Conservation (phyloP, 2,797 vertebrate species). For the Antrozous pallidus region DNA sequence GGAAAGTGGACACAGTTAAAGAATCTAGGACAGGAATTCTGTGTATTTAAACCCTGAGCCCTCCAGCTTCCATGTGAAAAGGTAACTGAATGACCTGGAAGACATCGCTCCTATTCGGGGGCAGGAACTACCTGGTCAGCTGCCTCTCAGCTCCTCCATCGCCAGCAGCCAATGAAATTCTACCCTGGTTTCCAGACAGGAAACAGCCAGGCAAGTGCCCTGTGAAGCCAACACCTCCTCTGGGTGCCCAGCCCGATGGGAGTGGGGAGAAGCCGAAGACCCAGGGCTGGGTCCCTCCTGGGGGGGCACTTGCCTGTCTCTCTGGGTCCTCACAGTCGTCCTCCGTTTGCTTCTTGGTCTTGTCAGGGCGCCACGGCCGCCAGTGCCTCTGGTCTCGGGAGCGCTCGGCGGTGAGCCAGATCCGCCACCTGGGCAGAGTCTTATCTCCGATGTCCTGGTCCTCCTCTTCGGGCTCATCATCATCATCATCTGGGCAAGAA, state of each 20-base stretch:
- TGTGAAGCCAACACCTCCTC: not conserved
- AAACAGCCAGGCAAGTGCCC: not conserved
- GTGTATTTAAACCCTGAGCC: not conserved
- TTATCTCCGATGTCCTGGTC: constrained; percentile 92
- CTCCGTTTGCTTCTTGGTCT: constrained; percentile 89
- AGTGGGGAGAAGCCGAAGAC: not conserved
- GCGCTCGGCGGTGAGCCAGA: constrained; percentile 92
- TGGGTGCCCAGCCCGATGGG: not conserved
- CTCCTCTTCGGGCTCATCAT: constrained; percentile 88
- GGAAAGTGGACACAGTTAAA: not conserved
- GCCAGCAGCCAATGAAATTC: not conserved
- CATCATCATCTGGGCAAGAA: constrained; percentile 83
- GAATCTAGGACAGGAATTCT: not conserved
- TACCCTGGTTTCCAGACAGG: not conserved
- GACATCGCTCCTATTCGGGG: not conserved
- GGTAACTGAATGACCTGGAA: not conserved
- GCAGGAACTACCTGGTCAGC: not conserved
- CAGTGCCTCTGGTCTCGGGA: constrained; percentile 91
- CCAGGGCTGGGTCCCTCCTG: rapidly evolving
- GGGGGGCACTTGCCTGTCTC: constrained; percentile 87
- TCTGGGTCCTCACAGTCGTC: constrained; percentile 98
- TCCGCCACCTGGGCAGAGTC: constrained; percentile 86
- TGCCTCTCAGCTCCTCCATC: too few species aligned
- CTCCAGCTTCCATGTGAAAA: not conserved
- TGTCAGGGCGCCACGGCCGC: constrained; percentile 96